Base-by-base conservation (phyloP, 2,797 vertebrate species). In the Stomatorhinus walkeri region DNA sequence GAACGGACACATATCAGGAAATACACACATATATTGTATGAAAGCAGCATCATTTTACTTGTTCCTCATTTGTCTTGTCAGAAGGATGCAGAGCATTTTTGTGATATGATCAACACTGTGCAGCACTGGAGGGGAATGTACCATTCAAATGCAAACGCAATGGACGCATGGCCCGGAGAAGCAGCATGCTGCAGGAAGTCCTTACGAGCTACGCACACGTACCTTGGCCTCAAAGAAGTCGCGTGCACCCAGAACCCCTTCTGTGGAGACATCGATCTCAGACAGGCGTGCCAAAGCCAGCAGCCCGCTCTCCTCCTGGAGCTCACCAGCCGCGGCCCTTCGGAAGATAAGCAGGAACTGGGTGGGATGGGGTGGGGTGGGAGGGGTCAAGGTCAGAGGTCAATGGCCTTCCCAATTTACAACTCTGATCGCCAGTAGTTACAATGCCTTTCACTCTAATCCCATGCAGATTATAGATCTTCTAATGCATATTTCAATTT, bases 141-240 rank as follows among this genome's bases (percentile, higher is more conserved):
- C 10, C 43, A 64, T 85, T 49, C 61, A 28, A 24, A 52, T 72
- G 88, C 59, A 72, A 61, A 88, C 8, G 8, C 43, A 24, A 54
- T 24, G 36, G 22, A 48, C 22, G 40, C 0, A 22, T 54, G 19
- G 8, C 72, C n/a, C 1, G 40, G 24, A 52, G 46, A 10, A 51
- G 16, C 48, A 24, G 40, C 19, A 0, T 49, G 46, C n/a, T 49
- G 43, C 81, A 22, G 81, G 12, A 52, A 28, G 24, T 22, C 48
- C 48, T 85, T 24, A 59, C 51, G 3, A 7, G 48, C 84, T 12
- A n/a, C 32, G 0, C 68, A 2, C 46, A 61, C 94, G 90, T 94
- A 99, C 98, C 97, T 99, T 99, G 87, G 98, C 98, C 94, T 99
- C 98, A 91, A 99, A 99, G 94, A 99, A 99, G 92, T 97, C 95